Base-by-base conservation (phyloP, 2,888 invertebrate genomes). In the Leucania comma region DNA sequence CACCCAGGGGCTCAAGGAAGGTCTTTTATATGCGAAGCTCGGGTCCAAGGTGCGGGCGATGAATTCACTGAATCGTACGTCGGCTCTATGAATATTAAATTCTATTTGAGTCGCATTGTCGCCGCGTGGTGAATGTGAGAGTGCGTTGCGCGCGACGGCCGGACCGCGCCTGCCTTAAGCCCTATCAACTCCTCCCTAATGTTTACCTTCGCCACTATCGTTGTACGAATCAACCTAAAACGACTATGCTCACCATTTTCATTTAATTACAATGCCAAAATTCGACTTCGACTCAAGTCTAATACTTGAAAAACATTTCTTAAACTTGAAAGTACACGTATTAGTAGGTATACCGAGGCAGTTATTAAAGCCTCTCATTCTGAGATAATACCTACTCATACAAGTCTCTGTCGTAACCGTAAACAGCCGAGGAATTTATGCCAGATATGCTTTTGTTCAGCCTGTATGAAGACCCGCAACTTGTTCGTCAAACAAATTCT, bases 31-130 rank as follows among this genome's bases (percentile, higher is more conserved):
- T 95, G 93, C 93, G 92, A 90, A 89, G 88, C 94, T 91, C 88
- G 92, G 92, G 93, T 93, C 93, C 90, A 92, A 94, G 95, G 95
- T 93, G 94, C 92, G 93, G 92, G 89, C 94, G 91, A 93, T 93
- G 95, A 93, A 94, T 95, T 96, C 95, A 94, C 91, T 94, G 95
- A 95, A 95, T 95, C 93, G 94, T 93, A 94, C 92, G 94, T 92
- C 92, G 91, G 89, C 92, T 94, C 95, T 94, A 95, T 95, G 95
- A 95, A 95, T 95, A 95, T 95, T 95, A 95, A 95, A 95, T 94
- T 94, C 90, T 93, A 95, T 95, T 95, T 94, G 93, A 92, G 90
- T 90, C 91, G 91, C 90, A 94, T 94, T 95, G 94, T 94, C 92
- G 91, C 87, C 89, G 92, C 92, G 91, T 87, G 88, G 90, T 91